Evolutionary conservation across 2,888 invertebrate species (phyloP), one percentile per base, ranked within the genome.

Genomic region (Polymixis lichenea): DNA sequence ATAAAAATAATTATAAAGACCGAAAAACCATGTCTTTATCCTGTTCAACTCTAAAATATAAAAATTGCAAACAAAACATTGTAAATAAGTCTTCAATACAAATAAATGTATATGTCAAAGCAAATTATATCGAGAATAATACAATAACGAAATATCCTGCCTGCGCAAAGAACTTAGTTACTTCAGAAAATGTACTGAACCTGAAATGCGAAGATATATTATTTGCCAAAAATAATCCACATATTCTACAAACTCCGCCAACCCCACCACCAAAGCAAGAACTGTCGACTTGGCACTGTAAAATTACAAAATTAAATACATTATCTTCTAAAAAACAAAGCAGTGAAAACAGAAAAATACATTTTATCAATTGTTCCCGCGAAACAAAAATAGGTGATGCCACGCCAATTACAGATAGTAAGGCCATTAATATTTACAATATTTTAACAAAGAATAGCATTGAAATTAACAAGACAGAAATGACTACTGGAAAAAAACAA

Each of bases 91-190:
- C 60, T 9, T n/a, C 28, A 1, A 66, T 58, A 58, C 43, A 62
- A 19, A 46, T 83, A 8, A 71, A 85, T 62, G n/a, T 84, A 17
- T 75, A 72, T 67, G 4, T 82, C 15, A 65, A 78, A 55, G 25
- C 64, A 17, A 82, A 82, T 58, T 75, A 64, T 62, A 55, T 82
- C 11, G 13, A 78, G 73, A 84, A 75, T 55, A 61, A 75, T n/a
- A 82, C 78, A 58, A 65, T 58, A 19, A 70, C 68, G 2, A 78
- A 72, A 43, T 84, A 84, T 68, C 56, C 67, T 46, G 51, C 78
- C 15, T 84, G 84, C 46, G 62, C 58, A n/a, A 70, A 71, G 22
- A 19, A 60, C 9, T n/a, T n/a, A 5, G 43, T n/a, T 58, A 19
- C 32, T 51, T 51, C 43, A 22, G 25, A 70, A 25, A 51, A 71